Base-by-base conservation (phyloP, 2,113 vertebrate species). In the Eudyptes chrysolophus region DNA sequence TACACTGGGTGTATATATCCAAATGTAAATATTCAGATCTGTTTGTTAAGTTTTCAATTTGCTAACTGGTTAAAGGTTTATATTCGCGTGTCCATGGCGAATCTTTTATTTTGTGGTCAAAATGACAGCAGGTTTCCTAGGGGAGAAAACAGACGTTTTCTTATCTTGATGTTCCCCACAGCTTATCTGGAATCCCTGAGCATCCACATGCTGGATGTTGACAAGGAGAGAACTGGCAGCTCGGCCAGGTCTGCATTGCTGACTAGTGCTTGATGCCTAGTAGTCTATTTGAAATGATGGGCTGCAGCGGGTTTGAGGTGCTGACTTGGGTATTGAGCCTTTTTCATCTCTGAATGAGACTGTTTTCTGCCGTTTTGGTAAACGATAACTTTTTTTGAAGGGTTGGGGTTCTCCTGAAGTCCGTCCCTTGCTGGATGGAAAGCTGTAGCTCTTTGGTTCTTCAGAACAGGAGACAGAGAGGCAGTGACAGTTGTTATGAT, bases 31-130 rank as follows among this genome's bases (percentile, higher is more conserved):
- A 87, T 58, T 94, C 89, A 46, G 61, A 89, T 58, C 81, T 75
- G 76, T 55, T 76, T 42, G 30, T 70, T 85, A 87, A 57, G 42
- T 80, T 95, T 91, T 92, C 94, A 52, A 0, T 95, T 95, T 14
- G n/a, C 25, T 61, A n/a, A 82, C 88, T 57, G 5, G 49, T 58
- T 81, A 75, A 88, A 89, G 46, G 49, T 94, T 94, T 92, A 60
- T 83, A 15, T 64, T 88, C 13, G 1, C 0, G 14, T 85, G 49
- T 80, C 68, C 42, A 11, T 3, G 76, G 57, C 90, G 88, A 64
- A 49, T 48, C 38, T 98, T 83, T 94, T 96, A 86, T 95, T 89
- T 84, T 97, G 84, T 79, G 88, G 79, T 86, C 18, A 60, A 54
- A 94, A 89, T 86, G 57, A 69, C 86, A 46, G 24, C 38, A 93